These are phyloP conservation scores for Fissipunctia ypsillon DNA, from an alignment of 2,888 invertebrate genomes.

Conservation along the genomic window DNA sequence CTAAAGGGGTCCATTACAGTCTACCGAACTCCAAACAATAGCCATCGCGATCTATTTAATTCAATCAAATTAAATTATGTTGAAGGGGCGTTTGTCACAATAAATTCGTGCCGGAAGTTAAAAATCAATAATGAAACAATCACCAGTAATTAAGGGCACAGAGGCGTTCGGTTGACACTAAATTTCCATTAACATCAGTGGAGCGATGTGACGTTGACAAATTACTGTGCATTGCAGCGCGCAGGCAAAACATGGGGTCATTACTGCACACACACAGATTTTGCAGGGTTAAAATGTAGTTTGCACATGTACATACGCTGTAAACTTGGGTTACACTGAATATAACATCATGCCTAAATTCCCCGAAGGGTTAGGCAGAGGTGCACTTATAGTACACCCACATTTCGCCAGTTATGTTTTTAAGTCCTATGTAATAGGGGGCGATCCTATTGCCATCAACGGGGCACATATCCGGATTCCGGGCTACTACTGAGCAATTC, in stretches of 20 bases:
- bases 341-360: no score
- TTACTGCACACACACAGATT: constrained; percentile 60
- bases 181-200: constrained; percentile 83
- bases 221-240: constrained; percentile 73
- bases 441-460: no score
- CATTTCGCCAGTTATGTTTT: no score
- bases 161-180: constrained; percentile 81
- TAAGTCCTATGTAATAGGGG: no score
- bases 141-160: constrained; percentile 80
- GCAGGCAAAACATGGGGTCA: constrained; percentile 57
- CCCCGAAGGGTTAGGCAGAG: no score
- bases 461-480: no score
- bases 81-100: constrained; percentile 33
- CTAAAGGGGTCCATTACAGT: constrained; percentile 11
- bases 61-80: constrained; percentile 29
- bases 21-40: constrained; percentile 1
- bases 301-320: constrained; percentile 37
- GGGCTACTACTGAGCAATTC: no score
- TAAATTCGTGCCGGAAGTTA: constrained; percentile 54
- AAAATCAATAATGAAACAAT: constrained; percentile 79
- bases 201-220: constrained; percentile 81
- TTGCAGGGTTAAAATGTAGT: constrained; percentile 57
- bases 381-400: no score
- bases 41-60: constrained; percentile 8
- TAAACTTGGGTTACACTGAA: constrained; percentile 43